phyloP scores from a whole-genome alignment of 2,797 vertebrate genomes.

The Pipistrellus kuhlii region DNA sequence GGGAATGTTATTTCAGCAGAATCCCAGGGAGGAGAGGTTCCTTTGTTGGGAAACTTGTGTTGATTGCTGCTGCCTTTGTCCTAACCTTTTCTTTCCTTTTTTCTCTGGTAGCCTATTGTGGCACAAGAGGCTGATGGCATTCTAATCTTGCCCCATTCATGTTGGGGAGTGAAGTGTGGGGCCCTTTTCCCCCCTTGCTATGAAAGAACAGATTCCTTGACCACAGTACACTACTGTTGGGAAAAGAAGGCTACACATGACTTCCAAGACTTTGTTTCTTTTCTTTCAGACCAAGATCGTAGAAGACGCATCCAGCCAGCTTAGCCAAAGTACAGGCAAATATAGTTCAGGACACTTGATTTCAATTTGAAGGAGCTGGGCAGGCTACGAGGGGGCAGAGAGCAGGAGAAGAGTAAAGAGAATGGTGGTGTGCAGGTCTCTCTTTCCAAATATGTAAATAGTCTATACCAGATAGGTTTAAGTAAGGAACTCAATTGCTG shows the following conservation, averaged over 20 bases:
- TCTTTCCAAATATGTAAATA: constrained; percentile 80
- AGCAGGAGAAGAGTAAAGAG: not conserved
- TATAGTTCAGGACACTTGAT: constrained; percentile 39
- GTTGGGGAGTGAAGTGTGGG: constrained; percentile 23
- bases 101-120: constrained; percentile 67
- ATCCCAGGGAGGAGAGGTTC: constrained; percentile 49
- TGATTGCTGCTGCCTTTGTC: constrained; percentile 73
- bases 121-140: constrained; percentile 28
- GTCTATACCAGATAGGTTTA: constrained; percentile 66
- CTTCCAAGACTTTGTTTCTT: constrained; percentile 57
- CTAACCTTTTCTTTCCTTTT: constrained; percentile 58
- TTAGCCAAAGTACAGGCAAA: constrained; percentile 64
- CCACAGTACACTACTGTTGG: constrained; percentile 30
- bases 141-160: constrained; percentile 59
- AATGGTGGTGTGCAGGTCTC: constrained; percentile 29
- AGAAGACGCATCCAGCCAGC: constrained; percentile 4
- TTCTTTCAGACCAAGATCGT: constrained; percentile 30
- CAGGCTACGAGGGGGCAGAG: not conserved
- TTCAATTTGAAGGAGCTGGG: not conserved
- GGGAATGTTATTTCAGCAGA: constrained; percentile 34
- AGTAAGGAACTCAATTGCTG: constrained; percentile 77
- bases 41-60: constrained; percentile 64
- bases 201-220: constrained; percentile 53
- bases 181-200: not conserved
- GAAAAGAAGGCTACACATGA: constrained; percentile 53